phyloP scores from a whole-genome alignment of 2,888 invertebrate genomes.

The Epinotia brunnichana region DNA sequence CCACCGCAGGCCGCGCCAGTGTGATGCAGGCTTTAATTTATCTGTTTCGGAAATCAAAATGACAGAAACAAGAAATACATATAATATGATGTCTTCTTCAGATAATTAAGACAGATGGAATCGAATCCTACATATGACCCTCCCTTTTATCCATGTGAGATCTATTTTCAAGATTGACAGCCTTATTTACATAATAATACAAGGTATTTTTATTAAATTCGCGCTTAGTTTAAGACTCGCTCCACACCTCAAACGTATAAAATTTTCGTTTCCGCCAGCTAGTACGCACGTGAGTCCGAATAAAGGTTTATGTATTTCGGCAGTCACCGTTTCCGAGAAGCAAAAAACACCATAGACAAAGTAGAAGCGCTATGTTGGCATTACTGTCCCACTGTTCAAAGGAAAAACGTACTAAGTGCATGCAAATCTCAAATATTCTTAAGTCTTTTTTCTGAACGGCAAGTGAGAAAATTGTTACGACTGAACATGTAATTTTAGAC shows the following conservation, averaged over 20 bases:
- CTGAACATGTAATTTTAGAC: slow-evolving; percentile 16
- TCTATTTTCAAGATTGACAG: background rate
- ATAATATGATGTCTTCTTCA: too few species aligned
- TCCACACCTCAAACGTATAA: slow-evolving; percentile 53
- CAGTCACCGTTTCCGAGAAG: slow-evolving; percentile 58
- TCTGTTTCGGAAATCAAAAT: background rate
- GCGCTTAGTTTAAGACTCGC: slow-evolving; percentile 39
- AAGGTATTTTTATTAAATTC: background rate
- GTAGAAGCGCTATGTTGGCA: slow-evolving; percentile 23
- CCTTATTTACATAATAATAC: background rate
- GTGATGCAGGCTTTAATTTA: too few species aligned
- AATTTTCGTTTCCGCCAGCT: slow-evolving; percentile 69
- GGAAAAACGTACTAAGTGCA: background rate
- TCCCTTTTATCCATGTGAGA: background rate
- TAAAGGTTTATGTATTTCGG: slow-evolving; percentile 79
- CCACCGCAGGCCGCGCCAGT: too few species aligned
- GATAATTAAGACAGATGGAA: too few species aligned
- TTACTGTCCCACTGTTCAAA: background rate
- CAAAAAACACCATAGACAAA: slow-evolving; percentile 41
- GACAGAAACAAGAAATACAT: background rate
- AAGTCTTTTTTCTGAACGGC: background rate
- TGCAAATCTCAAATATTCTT: background rate
- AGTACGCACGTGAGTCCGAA: slow-evolving; percentile 59
- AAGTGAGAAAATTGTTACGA: background rate
- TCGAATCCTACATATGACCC: background rate